Evolutionary conservation across 2,888 invertebrate species (phyloP).

Genomic region (Mactromeris polynyma): DNA sequence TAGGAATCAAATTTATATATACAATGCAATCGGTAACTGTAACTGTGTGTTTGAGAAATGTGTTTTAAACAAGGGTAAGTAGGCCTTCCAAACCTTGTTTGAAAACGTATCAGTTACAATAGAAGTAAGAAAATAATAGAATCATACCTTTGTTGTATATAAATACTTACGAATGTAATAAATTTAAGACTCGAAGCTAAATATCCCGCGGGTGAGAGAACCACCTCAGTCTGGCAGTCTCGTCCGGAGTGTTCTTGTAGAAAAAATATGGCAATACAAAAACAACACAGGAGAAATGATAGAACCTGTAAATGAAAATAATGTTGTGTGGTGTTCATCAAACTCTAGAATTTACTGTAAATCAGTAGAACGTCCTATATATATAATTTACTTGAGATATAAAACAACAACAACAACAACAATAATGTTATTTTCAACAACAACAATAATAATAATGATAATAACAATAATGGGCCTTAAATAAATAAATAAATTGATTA

Average conservation of each 20-base stretch:
- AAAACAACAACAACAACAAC: too few relatives aligned
- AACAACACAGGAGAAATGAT: not conserved
- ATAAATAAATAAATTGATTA: not conserved
- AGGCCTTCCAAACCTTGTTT: too few relatives aligned
- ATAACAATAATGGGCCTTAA: not conserved
- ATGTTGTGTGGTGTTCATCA: not conserved
- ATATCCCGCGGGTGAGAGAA: not conserved
- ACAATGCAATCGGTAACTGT: too few relatives aligned
- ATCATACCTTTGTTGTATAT: too few relatives aligned
- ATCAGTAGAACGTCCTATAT: not conserved
- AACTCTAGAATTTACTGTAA: not conserved
- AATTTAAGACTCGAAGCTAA: constrained; percentile 7
- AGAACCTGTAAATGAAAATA: constrained; percentile 5
- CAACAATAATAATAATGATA: too few relatives aligned
- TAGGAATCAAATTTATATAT: too few relatives aligned
- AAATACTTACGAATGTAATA: constrained; percentile 3
- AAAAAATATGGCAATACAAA: not conserved
- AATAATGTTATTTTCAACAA: too few relatives aligned
- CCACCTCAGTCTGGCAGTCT: not conserved
- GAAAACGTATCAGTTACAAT: too few relatives aligned
- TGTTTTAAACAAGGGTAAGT: too few relatives aligned
- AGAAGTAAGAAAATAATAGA: too few relatives aligned
- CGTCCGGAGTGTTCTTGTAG: constrained; percentile 15
- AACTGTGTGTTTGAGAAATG: too few relatives aligned
- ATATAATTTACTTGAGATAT: not conserved